Percentiles rank a stretch among this genome's conserved stretches.
Conservation (phyloP, 2,888 invertebrate genomes). For the Volucella zonaria region DNA sequence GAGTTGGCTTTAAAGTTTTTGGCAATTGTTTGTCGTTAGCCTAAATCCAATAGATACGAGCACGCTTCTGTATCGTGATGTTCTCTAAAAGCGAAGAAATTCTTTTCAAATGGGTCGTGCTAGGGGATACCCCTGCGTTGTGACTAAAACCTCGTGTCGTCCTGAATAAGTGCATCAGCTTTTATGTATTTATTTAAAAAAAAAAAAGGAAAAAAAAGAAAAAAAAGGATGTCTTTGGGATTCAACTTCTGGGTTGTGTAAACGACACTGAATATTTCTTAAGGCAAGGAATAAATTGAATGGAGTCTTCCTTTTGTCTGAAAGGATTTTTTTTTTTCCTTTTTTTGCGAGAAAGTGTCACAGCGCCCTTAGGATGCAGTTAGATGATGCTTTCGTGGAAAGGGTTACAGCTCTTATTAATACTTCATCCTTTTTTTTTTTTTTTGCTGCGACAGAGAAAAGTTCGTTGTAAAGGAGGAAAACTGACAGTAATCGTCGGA, state of each 20-base stretch:
- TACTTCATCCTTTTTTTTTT: too few relatives aligned
- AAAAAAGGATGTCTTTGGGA: neutral
- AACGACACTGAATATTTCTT: slow-evolving; percentile 2
- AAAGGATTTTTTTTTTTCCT: neutral
- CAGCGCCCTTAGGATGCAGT: neutral
- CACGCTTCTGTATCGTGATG: slow-evolving; percentile 14
- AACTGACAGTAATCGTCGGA: too few relatives aligned
- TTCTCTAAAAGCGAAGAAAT: slow-evolving; percentile 1
- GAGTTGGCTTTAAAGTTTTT: slow-evolving; percentile 24
- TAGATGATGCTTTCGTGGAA: neutral
- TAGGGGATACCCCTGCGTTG: neutral
- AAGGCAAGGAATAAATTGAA: slow-evolving; percentile 19
- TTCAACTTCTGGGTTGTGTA: slow-evolving; percentile 14
- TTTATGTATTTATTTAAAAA: slow-evolving; percentile 18
- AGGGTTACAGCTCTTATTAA: neutral
- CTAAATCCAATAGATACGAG: slow-evolving; percentile 38
- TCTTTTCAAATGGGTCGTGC: slow-evolving; percentile 30
- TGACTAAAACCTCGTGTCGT: slow-evolving; percentile 40
- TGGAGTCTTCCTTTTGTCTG: slow-evolving; percentile 14
- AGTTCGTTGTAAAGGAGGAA: too few relatives aligned
- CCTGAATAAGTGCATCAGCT: slow-evolving; percentile 53
- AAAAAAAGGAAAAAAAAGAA: too few relatives aligned
- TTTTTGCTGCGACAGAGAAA: neutral
- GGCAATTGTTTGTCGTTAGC: slow-evolving; percentile 31
- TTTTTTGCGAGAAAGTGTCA: slow-evolving; percentile 1